Conservation (phyloP, 2,888 invertebrate genomes). For the Coleophora flavipennella region DNA sequence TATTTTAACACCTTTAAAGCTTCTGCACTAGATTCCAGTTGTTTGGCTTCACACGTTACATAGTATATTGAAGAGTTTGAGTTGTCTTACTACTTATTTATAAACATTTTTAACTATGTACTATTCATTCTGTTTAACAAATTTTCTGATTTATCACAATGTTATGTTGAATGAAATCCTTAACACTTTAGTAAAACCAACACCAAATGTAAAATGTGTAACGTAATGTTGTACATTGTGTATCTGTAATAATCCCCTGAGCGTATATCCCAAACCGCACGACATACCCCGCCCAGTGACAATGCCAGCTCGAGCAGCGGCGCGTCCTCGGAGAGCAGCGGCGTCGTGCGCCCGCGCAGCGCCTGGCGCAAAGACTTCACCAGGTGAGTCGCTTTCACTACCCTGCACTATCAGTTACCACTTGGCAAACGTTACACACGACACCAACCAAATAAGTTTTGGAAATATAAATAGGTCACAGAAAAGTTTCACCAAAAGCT, state of each 20-base stretch:
- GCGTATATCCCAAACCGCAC: conserved; percentile 46
- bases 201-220: conserved; percentile 2
- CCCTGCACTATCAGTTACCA: neutral
- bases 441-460: no score
- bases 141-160: no score
- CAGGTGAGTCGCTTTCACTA: conserved; percentile 43
- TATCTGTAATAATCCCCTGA: conserved; percentile 52
- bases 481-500: no score
- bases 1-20: neutral
- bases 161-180: neutral
- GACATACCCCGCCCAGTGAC: conserved; percentile 56
- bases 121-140: no score
- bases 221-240: conserved; percentile 54
- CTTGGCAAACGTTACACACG: no score
- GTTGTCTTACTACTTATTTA: neutral
- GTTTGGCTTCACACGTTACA: neutral
- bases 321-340: conserved; percentile 52
- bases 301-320: conserved; percentile 62
- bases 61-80: neutral
- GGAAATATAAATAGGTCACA: no score
- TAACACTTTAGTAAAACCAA: neutral
- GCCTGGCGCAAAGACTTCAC: conserved; percentile 61
- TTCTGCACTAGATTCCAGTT: neutral
- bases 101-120: no score
- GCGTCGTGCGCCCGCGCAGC: conserved; percentile 37